Conservation (phyloP, 2,888 invertebrate species). For the Mylabris sibirica region DNA sequence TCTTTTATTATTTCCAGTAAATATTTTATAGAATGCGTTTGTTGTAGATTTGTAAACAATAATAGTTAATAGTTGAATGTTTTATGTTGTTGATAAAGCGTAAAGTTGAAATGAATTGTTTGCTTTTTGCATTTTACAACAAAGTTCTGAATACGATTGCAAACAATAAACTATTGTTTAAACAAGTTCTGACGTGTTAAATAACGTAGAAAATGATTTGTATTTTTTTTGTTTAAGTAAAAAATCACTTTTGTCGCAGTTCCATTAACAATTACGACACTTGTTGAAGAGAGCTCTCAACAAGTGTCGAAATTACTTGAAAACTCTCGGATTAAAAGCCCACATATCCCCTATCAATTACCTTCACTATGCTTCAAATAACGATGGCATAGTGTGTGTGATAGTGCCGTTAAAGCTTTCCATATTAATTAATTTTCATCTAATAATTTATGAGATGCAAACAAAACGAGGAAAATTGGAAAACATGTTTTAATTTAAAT, state of each 20-base stretch:
- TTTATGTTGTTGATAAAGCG: not conserved
- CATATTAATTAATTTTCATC: not conserved
- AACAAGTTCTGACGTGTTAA: too few species aligned
- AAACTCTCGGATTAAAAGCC: not conserved
- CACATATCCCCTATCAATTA: not conserved
- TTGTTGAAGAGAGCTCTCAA: not conserved
- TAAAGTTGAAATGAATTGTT: not conserved
- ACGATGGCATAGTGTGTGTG: not conserved
- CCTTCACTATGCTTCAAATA: not conserved
- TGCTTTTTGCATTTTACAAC: not conserved
- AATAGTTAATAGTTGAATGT: not conserved
- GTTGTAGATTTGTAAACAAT: not conserved
- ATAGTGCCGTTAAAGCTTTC: not conserved
- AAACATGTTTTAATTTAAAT: too few species aligned
- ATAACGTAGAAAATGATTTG: too few species aligned
- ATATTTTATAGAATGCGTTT: too few species aligned
- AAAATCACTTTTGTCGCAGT: too few species aligned
- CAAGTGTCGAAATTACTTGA: not conserved
- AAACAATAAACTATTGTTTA: too few species aligned
- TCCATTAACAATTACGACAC: too few species aligned
- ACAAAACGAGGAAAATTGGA: too few species aligned
- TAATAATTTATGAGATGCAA: too few species aligned
- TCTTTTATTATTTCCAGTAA: too few species aligned
- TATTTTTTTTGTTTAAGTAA: too few species aligned
- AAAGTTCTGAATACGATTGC: not conserved